phyloP scores from a whole-genome alignment of 2,888 invertebrate species.

The Microdon myrmicae region DNA sequence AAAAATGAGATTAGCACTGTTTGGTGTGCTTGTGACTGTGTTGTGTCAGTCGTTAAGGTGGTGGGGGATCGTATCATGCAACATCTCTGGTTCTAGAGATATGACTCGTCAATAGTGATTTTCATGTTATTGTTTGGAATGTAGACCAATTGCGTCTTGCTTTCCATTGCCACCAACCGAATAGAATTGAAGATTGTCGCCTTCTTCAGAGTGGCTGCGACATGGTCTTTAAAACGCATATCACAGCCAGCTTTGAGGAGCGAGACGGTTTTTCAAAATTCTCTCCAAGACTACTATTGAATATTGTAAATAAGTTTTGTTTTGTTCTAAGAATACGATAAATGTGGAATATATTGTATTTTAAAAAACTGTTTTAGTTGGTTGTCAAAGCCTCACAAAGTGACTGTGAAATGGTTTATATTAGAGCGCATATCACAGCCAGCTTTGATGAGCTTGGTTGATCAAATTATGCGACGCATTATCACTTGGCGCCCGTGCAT shows the following conservation, averaged over 20 bases:
- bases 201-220: slow-evolving; percentile 92
- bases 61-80: too few relatives aligned
- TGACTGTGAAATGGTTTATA: slow-evolving; percentile 81
- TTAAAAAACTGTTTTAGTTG: slow-evolving; percentile 33
- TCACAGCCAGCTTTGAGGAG: slow-evolving; percentile 99
- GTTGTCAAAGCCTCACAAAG: slow-evolving; percentile 74
- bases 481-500: not conserved
- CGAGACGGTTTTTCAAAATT: slow-evolving; percentile 67
- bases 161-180: slow-evolving; percentile 1
- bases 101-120: too few relatives aligned
- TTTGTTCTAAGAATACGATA: slow-evolving; percentile 58
- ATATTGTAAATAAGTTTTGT: not conserved
- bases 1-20: too few relatives aligned
- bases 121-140: too few relatives aligned
- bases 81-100: too few relatives aligned
- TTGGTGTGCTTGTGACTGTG: too few relatives aligned
- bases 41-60: too few relatives aligned
- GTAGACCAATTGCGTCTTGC: too few relatives aligned
- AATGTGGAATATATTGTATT: slow-evolving; percentile 1
- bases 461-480: slow-evolving; percentile 53
- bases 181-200: slow-evolving; percentile 64
- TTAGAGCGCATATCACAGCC: slow-evolving; percentile 91
- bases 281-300: slow-evolving; percentile 1
- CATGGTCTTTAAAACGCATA: slow-evolving; percentile 79
- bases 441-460: slow-evolving; percentile 90